Conservation (phyloP, 2,888 invertebrate genomes). For the Magallana nippona region DNA sequence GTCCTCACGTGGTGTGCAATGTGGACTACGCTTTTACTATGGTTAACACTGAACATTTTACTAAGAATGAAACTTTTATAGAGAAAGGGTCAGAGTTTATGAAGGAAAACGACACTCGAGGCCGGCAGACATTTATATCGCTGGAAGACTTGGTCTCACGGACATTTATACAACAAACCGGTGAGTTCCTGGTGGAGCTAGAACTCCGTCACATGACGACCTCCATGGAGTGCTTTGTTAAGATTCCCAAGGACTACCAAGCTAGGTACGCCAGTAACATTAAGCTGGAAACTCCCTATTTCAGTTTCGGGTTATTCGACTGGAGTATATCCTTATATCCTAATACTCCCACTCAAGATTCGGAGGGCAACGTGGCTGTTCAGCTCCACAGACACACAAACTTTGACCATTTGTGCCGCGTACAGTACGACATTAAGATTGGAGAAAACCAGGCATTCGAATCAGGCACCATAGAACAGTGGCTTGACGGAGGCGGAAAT, state of each 20-base stretch:
- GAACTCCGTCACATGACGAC: slow-evolving; percentile 88
- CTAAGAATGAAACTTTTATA: slow-evolving; percentile 89
- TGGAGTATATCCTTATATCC: slow-evolving; percentile 85
- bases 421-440: slow-evolving; percentile 85
- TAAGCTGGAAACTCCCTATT: slow-evolving; percentile 85
- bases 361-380: slow-evolving; percentile 77
- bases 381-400: slow-evolving; percentile 87
- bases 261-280: slow-evolving; percentile 63
- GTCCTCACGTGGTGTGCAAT: slow-evolving; percentile 88
- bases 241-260: slow-evolving; percentile 81
- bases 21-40: slow-evolving; percentile 91
- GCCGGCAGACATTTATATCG: slow-evolving; percentile 76
- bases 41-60: slow-evolving; percentile 88
- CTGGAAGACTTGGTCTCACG: slow-evolving; percentile 79
- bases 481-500: slow-evolving; percentile 73
- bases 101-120: slow-evolving; percentile 72
- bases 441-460: slow-evolving; percentile 74
- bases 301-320: slow-evolving; percentile 90
- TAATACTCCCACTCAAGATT: slow-evolving; percentile 70
- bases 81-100: slow-evolving; percentile 86
- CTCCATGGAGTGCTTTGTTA: slow-evolving; percentile 87
- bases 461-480: slow-evolving; percentile 73
- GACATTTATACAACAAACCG: slow-evolving; percentile 89
- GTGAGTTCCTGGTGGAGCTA: slow-evolving; percentile 89
- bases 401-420: slow-evolving; percentile 89